Evolutionary conservation across 35 echinoderm and acorn worm species (phyloP).

Genomic region (Heliocidaris erythrogramma): DNA sequence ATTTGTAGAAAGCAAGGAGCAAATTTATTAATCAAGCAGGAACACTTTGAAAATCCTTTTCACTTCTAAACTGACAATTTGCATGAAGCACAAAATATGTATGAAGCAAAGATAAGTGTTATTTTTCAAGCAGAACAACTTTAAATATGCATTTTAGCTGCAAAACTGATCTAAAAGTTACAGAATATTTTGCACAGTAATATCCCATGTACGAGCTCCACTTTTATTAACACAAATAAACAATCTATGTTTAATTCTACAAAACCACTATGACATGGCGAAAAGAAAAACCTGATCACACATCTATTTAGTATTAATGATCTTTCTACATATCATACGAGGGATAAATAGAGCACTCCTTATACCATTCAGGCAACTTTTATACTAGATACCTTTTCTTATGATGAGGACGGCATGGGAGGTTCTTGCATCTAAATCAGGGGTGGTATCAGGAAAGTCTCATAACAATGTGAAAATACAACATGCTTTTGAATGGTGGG

Average conservation of each 20-base stretch:
- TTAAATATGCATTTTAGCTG: not conserved
- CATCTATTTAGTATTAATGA: not conserved
- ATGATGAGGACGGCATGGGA: slow-evolving; percentile 32
- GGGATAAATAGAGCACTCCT: not conserved
- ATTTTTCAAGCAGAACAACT: not conserved
- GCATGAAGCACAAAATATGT: not conserved
- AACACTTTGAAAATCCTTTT: not conserved
- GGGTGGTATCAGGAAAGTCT: not conserved
- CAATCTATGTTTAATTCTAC: not conserved
- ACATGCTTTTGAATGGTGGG: not conserved
- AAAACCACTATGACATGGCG: not conserved
- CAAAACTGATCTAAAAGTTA: not conserved
- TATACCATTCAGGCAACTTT: not conserved
- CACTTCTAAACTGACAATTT: not conserved
- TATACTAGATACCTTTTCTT: slow-evolving; percentile 17
- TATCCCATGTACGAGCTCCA: not conserved
- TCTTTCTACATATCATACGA: not conserved
- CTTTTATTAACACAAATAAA: not conserved
- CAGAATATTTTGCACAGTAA: too few species aligned
- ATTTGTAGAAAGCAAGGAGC: not conserved
- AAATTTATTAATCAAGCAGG: not conserved
- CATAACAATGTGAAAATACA: slow-evolving; percentile 7
- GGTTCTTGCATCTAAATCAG: slow-evolving; percentile 18
- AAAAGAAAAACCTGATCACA: not conserved
- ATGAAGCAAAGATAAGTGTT: not conserved